Base-by-base conservation (phyloP, 2,797 vertebrate genomes). In the Notolepis coatsorum region DNA sequence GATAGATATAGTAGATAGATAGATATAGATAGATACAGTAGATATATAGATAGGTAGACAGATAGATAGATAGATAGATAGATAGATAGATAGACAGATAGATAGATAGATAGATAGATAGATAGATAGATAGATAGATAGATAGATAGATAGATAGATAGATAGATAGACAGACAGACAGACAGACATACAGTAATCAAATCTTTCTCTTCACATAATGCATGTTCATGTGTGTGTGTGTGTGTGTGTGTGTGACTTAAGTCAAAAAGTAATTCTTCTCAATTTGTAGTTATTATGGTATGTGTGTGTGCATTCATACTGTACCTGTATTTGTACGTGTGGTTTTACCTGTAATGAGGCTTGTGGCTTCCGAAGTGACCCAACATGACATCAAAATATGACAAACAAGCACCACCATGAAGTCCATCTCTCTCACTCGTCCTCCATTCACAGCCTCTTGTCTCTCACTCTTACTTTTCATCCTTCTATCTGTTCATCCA, bases 271-370 rank as follows among this genome's bases (percentile, higher is more conserved):
- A n/a, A n/a, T n/a, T n/a, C n/a, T n/a, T n/a, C n/a, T n/a, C n/a
- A n/a, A n/a, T n/a, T n/a, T n/a, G n/a, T n/a, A n/a, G n/a, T n/a
- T n/a, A n/a, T n/a, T n/a, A n/a, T n/a, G 4, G 9, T 9, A 31
- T 31, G 30, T 31, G 31, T 33, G 31, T 33, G 31, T 33, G 31
- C 12, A 2, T 10, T 7, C 12, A 12, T 33, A 12, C 12, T 33
- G 33, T 13, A 13, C n/a, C 9, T 20, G 28, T 50, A 28, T 0
- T 2, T 37, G 20, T 51, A 27, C 59, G 45, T 66, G 10, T 48
- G 10, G 17, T n/a, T 51, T 47, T 81, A 91, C 90, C 90, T 82
- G 88, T 89, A 1, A 90, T 90, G 55, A 89, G 83, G 43, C 85
- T 90, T 1, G 73, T 76, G 30, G 85, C 73, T 65, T 46, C 70